Percentiles rank a stretch among this genome's conserved stretches.
Evolutionary conservation across 2,113 vertebrate genomes (phyloP).

Genomic region (Nycticebus coucang): DNA sequence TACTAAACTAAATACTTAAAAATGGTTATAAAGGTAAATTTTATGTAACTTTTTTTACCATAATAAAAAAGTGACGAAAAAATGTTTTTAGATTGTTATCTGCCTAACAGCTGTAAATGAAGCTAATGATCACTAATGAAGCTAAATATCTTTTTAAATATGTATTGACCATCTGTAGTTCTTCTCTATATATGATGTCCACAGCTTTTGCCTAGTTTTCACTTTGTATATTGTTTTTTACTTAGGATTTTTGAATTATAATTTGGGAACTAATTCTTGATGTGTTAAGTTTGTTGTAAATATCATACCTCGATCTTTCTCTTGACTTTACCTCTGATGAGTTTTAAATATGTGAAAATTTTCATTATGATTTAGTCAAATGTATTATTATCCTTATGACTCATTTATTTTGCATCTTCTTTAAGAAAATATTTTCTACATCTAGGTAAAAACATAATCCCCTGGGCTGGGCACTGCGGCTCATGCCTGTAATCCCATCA

Average conservation of each 20-base stretch:
- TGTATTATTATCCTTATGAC: background rate
- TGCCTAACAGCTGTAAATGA: background rate
- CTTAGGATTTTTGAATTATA: background rate
- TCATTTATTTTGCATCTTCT: background rate
- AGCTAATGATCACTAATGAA: background rate
- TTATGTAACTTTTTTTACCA: background rate
- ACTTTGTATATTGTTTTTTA: background rate
- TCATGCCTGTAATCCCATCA: no score
- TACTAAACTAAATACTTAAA: background rate
- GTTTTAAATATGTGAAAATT: background rate
- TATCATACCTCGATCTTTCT: background rate
- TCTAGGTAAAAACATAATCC: background rate
- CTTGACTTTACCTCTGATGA: background rate
- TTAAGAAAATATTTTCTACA: background rate
- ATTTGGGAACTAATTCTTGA: background rate
- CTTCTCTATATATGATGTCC: background rate
- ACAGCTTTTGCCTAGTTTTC: background rate
- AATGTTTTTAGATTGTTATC: background rate
- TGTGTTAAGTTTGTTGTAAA: background rate
- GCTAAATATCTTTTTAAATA: background rate
- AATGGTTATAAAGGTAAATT: background rate
- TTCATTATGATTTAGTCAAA: background rate
- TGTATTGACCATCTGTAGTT: background rate
- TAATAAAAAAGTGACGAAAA: background rate
- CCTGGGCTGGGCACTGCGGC: no score